phyloP scores from a whole-genome alignment of 2,113 vertebrate species.

The Grallaria varia region DNA sequence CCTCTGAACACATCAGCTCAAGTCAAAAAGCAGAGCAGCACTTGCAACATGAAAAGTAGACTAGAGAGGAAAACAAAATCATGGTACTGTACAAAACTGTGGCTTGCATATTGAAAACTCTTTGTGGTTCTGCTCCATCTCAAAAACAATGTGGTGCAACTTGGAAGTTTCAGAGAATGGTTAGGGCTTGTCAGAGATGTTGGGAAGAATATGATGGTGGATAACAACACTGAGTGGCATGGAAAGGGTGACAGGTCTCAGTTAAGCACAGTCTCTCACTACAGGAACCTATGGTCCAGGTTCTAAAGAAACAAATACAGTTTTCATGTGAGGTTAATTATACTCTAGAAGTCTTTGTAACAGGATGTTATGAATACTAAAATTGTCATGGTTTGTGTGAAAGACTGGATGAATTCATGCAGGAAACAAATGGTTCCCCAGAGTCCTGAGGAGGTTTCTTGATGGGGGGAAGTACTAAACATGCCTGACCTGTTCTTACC shows the following conservation, averaged over 20 bases:
- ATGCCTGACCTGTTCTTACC: neutral
- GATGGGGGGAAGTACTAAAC: neutral
- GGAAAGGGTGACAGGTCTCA: neutral
- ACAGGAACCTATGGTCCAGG: neutral
- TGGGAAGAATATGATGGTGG: neutral
- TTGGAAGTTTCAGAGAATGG: neutral
- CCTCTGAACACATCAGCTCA: neutral
- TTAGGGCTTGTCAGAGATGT: neutral
- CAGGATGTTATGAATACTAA: neutral
- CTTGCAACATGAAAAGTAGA: neutral
- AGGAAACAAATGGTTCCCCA: neutral
- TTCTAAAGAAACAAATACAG: neutral
- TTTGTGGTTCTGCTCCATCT: neutral
- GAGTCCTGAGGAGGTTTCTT: neutral
- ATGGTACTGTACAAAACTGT: neutral
- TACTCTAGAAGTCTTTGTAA: neutral
- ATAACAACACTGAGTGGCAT: neutral
- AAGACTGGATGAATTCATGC: neutral
- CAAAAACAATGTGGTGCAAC: neutral
- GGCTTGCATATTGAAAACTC: neutral
- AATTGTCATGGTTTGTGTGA: neutral
- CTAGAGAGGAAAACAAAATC: neutral
- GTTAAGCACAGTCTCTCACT: neutral
- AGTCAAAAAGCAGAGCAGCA: neutral
- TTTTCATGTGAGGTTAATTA: neutral